A percentile compares a stretch with the other conserved stretches of the same genome.
These are phyloP conservation scores for Zhuqinia jingwanae DNA, from an alignment of 2,888 invertebrate species.

Conservation along the genomic window DNA sequence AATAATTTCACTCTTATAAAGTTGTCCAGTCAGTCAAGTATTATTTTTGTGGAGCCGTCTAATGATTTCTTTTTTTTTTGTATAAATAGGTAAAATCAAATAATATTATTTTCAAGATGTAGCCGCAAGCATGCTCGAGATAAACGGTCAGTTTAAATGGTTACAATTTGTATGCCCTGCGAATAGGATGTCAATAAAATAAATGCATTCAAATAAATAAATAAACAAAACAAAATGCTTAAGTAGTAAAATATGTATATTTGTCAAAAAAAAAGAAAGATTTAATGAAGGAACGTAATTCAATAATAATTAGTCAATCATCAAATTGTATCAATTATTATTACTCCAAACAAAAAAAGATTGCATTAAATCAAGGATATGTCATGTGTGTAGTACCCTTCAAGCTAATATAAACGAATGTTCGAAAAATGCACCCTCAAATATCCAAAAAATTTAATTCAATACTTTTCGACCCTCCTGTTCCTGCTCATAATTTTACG, in stretches of 20 bases:
- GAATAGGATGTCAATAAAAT: not conserved
- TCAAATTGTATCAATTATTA: conserved; percentile 19
- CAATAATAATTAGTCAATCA: conserved; percentile 42
- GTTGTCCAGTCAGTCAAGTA: conserved; percentile 26
- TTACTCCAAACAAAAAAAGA: conserved; percentile 20
- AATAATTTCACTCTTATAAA: conserved; percentile 6
- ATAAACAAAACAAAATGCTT: conserved; percentile 24
- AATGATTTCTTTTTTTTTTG: too few relatives aligned
- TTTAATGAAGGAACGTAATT: conserved; percentile 67
- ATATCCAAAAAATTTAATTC: not conserved
- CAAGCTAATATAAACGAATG: too few relatives aligned
- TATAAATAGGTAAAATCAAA: too few relatives aligned
- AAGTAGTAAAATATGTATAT: conserved; percentile 37
- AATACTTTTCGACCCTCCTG: not conserved
- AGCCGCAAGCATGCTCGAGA: not conserved
- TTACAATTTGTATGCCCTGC: not conserved
- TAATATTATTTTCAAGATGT: not conserved
- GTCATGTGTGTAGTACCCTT: conserved; percentile 23
- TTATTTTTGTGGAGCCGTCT: not conserved
- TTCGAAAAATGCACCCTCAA: not conserved
- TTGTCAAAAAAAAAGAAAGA: conserved; percentile 60
- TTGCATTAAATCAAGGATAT: conserved; percentile 14
- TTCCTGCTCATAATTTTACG: not conserved
- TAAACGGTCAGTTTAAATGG: not conserved
- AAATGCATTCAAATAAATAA: conserved; percentile 29